Conservation (phyloP, 1,140 invertebrate genomes). For the Elymnias hypermnestra region DNA sequence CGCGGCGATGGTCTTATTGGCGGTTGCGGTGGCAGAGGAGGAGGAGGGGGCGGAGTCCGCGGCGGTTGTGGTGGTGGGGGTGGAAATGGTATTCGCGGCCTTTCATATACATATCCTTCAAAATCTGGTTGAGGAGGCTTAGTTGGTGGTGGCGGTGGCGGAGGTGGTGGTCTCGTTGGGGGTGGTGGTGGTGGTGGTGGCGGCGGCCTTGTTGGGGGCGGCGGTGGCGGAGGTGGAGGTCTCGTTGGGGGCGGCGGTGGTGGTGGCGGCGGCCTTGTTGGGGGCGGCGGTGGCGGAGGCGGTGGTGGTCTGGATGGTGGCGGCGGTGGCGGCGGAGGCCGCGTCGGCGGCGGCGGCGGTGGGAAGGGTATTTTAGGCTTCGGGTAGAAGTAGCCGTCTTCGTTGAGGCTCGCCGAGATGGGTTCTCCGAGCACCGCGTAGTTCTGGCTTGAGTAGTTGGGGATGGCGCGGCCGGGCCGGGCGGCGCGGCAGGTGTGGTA, state of each 20-base stretch:
- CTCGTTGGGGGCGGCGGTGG: no score
- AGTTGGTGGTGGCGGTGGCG: no score
- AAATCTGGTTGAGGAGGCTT: no score
- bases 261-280: no score
- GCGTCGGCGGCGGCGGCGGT: constrained; percentile 20
- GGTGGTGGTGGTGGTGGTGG: no score
- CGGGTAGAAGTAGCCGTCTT: constrained; percentile 67
- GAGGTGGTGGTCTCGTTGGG: no score
- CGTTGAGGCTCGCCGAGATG: constrained; percentile 47
- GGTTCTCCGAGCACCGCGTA: constrained; percentile 53
- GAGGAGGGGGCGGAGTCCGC: constrained; percentile 16
- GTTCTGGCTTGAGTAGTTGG: constrained; percentile 42
- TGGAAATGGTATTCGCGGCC: constrained; percentile 4
- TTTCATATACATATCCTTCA: constrained; percentile 2
- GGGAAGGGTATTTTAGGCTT: constrained; percentile 59
- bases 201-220: no score
- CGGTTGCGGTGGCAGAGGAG: constrained; percentile 1
- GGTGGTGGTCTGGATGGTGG: constrained; percentile 8
- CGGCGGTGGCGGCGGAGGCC: constrained; percentile 2
- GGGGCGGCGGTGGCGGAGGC: background rate
- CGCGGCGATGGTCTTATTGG: constrained; percentile 8
- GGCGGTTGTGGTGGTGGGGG: constrained; percentile 13
- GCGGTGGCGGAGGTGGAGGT: no score
- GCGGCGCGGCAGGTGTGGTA: constrained; percentile 51
- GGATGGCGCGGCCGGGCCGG: constrained; percentile 40